These are phyloP conservation scores for Rhagonycha fulva DNA, from an alignment of 2,888 invertebrate genomes.

Conservation along the genomic window DNA sequence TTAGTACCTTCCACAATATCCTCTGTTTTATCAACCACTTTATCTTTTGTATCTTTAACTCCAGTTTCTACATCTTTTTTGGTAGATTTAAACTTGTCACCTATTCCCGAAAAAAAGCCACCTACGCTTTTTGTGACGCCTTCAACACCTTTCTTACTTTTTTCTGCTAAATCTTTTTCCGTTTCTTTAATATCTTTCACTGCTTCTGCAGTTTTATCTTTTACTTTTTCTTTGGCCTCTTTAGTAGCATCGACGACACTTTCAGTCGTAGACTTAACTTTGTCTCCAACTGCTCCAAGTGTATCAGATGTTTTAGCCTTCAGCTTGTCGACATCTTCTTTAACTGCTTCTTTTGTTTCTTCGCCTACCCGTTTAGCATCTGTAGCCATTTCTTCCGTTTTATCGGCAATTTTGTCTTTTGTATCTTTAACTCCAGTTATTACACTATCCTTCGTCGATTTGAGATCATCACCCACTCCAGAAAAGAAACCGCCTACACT, in stretches of 20 bases:
- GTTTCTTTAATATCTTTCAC: constrained; percentile 23
- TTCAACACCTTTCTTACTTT: constrained; percentile 31
- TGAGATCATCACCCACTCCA: constrained; percentile 22
- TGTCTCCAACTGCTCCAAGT: constrained; percentile 19
- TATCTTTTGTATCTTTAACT: constrained; percentile 31
- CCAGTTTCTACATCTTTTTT: constrained; percentile 9
- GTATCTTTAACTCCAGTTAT: constrained; percentile 8
- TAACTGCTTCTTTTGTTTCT: not conserved
- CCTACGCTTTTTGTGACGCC: constrained; percentile 24
- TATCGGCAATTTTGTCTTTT: constrained; percentile 4
- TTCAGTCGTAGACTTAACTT: constrained; percentile 2
- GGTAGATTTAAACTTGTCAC: constrained; percentile 17
- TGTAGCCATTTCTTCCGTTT: not conserved
- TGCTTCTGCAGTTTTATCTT: constrained; percentile 1
- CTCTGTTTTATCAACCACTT: constrained; percentile 16
- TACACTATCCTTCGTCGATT: not conserved
- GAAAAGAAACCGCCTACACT: constrained; percentile 31
- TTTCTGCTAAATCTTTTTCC: constrained; percentile 23
- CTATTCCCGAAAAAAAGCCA: constrained; percentile 27
- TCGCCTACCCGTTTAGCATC: not conserved
- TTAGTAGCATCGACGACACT: too few species aligned
- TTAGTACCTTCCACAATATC: not conserved
- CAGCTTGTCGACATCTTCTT: not conserved
- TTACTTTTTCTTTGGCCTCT: not conserved
- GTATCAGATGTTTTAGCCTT: constrained; percentile 19